Base-by-base conservation (phyloP, 2,113 vertebrate genomes). In the Callipepla squamata region DNA sequence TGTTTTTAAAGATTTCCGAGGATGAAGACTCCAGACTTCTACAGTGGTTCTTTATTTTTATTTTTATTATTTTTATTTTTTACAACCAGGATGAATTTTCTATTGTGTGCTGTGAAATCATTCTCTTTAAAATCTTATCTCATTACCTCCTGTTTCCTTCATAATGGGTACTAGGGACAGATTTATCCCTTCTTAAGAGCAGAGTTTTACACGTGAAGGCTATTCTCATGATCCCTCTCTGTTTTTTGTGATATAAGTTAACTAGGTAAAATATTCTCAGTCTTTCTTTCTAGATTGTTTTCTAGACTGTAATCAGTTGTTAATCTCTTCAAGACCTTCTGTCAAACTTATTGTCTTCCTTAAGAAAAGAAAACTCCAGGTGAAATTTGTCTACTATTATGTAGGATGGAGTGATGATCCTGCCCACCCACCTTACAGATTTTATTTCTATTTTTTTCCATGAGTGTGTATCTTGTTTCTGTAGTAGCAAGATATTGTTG, bases 391-490 rank as follows among this genome's bases (percentile, higher is more conserved):
- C 50, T 42, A 26, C 12, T 26, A 32, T 28, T 28, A 23, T 47
- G 85, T 85, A 80, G 85, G 85, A 83, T 70, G 79, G 65, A 70
- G 42, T 83, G 42, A 93, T 78, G 50, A 90, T 85, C 72, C 79
- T 85, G 67, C 28, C 55, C 55, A 51, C 66, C 59, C 55, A 51
- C 66, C 59, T 68, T 80, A 76, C 45, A 90, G 50, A 63, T 15
- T 73, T 28, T 32, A 36, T 74, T 96, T 83, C 76, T 96, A 83
- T 91, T 96, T 95, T 94, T 95, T 74, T 57, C 67, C 47, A n/a
- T 92, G 68, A 70, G 21, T 55, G 32, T 63, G 44, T 53, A 91
- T 77, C 68, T 77, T 10, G 83, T 14, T n/a, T 19, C 74, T 94
- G 30, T 57, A 78, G 87, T 51, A 80, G 47, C 76, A 30, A 90